Evolutionary conservation across 2,888 invertebrate species (phyloP).

Genomic region (Melanostoma mellinum): DNA sequence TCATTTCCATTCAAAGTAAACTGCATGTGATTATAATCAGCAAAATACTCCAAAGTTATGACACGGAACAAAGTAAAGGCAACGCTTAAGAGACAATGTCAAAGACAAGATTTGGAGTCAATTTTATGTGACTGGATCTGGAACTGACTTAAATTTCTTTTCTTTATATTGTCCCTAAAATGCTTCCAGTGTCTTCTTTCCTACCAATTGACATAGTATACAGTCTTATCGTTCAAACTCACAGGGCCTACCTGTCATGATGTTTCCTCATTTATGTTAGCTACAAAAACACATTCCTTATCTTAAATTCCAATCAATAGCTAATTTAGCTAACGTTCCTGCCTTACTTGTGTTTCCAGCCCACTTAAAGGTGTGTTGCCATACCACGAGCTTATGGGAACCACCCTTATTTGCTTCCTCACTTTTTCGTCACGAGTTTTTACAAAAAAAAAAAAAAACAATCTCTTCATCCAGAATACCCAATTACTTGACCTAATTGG

Average conservation of each 20-base stretch:
- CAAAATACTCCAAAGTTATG: too few species aligned
- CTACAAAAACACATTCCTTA: conserved; percentile 3
- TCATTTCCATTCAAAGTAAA: too few species aligned
- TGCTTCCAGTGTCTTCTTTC: not conserved
- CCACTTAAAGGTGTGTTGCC: conserved; percentile 14
- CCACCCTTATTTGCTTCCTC: not conserved
- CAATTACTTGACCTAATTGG: conserved; percentile 58
- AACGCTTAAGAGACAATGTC: too few species aligned
- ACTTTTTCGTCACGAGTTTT: not conserved
- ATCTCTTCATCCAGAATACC: conserved; percentile 43
- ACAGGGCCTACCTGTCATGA: not conserved
- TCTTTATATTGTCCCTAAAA: not conserved
- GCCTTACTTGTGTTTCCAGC: conserved; percentile 24
- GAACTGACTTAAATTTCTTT: not conserved
- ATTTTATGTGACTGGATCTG: too few species aligned
- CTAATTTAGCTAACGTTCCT: conserved; percentile 16
- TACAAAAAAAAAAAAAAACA: conserved; percentile 16
- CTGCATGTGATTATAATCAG: too few species aligned
- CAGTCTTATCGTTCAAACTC: not conserved
- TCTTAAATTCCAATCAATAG: conserved; percentile 45
- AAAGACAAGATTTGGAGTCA: too few species aligned
- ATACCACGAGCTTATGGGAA: not conserved
- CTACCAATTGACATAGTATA: not conserved
- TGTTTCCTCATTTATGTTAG: conserved; percentile 27
- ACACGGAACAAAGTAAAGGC: too few species aligned